Evolutionary conservation across 1,140 invertebrate genomes (phyloP), one percentile per base, ranked within the genome.

Genomic region (Meteorus sp.): DNA sequence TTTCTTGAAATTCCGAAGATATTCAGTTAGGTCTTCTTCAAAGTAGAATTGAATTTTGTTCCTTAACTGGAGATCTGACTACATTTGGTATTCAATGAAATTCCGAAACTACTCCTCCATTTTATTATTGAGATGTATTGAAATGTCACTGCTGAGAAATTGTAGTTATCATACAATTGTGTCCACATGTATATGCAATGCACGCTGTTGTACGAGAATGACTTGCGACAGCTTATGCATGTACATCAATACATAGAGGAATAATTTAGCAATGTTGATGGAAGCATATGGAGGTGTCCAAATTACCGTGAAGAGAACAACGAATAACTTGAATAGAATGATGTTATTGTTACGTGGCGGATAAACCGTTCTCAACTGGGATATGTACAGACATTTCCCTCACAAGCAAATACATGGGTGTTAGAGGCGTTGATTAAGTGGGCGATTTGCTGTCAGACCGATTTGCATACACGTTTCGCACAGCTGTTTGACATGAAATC

Each of bases 301-400:
- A 39, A 39, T 39, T 39, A 15, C 35, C 35, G 13, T 39, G 35
- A 39, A 39, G 35, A 13, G 35, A 39, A 39, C 35, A 39, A 39
- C 8, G 35, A 11, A 39, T 13, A 15, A 4, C 8, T 4, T 39
- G 13, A 13, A 39, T n/a, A 8, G 8, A 7, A 39, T 48, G 17
- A 53, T 58, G 61, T 59, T 35, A 64, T 64, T 68, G 61, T 65
- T 61, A 64, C 58, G 61, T 64, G 66, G n/a, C n/a, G n/a, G 63
- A 58, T 62, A 59, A 64, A 61, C 62, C 57, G 63, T 56, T 57
- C 25, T 25, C 29, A 58, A 51, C 50, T 29, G 29, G 22, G n/a
- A n/a, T n/a, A 35, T 39, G 9, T 29, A 39, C 35, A 39, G 8
- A 39, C 35, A 39, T 39, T n/a, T n/a, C n/a, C n/a, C 35, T 39